A percentile compares a stretch with the other conserved stretches of the same genome.
Conservation (phyloP, 2,888 invertebrate genomes). For the Agrilus mali region DNA sequence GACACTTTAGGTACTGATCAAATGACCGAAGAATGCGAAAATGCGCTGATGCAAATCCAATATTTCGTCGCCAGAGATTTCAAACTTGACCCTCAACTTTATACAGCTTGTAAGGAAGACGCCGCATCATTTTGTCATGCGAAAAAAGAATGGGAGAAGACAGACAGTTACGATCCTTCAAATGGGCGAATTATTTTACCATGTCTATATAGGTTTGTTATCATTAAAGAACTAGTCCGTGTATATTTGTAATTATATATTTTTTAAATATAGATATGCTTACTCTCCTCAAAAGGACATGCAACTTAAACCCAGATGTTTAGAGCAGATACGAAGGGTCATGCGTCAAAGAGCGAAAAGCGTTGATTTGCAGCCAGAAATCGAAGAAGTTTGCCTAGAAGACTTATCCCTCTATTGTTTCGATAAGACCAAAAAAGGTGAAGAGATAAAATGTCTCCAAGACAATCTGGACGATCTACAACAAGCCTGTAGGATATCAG, state of each 20-base stretch:
- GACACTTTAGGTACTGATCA: conserved; percentile 71
- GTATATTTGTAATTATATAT: conserved; percentile 49
- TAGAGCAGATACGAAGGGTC: conserved; percentile 74
- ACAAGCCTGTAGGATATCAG: conserved; percentile 58
- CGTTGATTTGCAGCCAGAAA: conserved; percentile 87
- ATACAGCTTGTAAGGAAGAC: conserved; percentile 77
- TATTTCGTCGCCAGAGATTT: conserved; percentile 95
- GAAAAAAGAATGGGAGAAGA: conserved; percentile 59
- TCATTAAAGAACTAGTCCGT: background rate
- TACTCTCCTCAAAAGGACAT: conserved; percentile 35
- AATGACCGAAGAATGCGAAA: conserved; percentile 85
- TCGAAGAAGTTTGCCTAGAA: conserved; percentile 79
- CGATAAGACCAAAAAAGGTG: conserved; percentile 73
- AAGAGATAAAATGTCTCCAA: conserved; percentile 89
- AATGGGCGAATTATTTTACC: conserved; percentile 76
- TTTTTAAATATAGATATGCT: conserved; percentile 53
- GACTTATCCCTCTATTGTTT: conserved; percentile 77
- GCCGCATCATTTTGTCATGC: conserved; percentile 74
- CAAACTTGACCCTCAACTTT: conserved; percentile 80
- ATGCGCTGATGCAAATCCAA: conserved; percentile 86
- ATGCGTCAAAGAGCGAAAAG: conserved; percentile 88
- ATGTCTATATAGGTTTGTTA: conserved; percentile 62
- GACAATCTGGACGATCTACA: conserved; percentile 61
- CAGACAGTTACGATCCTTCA: conserved; percentile 57
- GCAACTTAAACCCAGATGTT: conserved; percentile 46